A percentile compares a stretch with the other conserved stretches of the same genome.
phyloP scores from a whole-genome alignment of 2,888 invertebrate genomes.

The Hecatera dysodea region DNA sequence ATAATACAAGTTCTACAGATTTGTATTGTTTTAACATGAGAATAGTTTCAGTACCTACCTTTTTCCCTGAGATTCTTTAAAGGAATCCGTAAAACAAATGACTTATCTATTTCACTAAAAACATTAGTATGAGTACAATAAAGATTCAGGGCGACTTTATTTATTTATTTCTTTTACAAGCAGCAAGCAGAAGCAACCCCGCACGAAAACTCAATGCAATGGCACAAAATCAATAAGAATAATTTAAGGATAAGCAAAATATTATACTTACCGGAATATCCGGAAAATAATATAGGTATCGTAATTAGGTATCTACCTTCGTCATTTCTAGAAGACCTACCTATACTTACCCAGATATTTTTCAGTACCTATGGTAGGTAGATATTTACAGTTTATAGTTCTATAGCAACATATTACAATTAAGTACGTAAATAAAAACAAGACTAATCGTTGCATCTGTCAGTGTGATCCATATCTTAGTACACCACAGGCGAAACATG shows the following conservation, averaged over 20 bases:
- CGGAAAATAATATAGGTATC: neutral
- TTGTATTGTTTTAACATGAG: no score
- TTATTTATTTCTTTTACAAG: no score
- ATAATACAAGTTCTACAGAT: no score
- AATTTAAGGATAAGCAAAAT: neutral
- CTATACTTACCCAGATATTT: slow-evolving; percentile 4
- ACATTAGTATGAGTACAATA: no score
- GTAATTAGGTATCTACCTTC: neutral
- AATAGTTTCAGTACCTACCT: no score
- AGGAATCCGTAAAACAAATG: no score
- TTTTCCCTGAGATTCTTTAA: no score
- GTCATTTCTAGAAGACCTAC: neutral
- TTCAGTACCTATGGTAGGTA: slow-evolving; percentile 1
- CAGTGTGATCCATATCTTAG: slow-evolving; percentile 67
- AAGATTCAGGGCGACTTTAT: no score
- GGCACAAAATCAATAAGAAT: neutral
- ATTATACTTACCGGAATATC: neutral
- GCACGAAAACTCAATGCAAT: neutral
- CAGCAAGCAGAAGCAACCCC: neutral
- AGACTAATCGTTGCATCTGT: slow-evolving; percentile 60
- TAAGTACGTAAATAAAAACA: slow-evolving; percentile 59
- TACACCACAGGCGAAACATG: slow-evolving; percentile 58
- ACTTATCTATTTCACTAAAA: no score
- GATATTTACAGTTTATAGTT: neutral
- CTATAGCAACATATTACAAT: slow-evolving; percentile 47